phyloP scores from a whole-genome alignment of 2,888 invertebrate genomes.

The Unio pictorum region DNA sequence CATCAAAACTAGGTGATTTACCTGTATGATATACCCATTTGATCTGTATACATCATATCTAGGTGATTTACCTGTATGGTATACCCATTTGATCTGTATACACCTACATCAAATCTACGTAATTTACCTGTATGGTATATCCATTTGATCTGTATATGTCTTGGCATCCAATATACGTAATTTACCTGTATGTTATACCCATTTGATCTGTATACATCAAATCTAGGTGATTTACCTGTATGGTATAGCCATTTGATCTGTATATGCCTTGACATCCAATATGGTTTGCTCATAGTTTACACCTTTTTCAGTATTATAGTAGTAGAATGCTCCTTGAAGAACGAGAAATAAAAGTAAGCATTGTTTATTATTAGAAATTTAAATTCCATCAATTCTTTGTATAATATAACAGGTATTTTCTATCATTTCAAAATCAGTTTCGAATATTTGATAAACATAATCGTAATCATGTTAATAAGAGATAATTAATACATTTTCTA shows the following conservation, averaged over 20 bases:
- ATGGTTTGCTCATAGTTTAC: constrained; percentile 57
- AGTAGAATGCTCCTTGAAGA: constrained; percentile 61
- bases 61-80: background rate
- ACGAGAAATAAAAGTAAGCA: too few relatives aligned
- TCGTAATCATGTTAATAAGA: too few relatives aligned
- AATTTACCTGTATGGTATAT: constrained; percentile 55
- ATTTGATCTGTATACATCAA: background rate
- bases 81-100: background rate
- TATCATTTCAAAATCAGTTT: too few relatives aligned
- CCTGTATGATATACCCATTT: background rate
- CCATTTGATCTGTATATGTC: constrained; percentile 14
- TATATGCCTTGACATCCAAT: constrained; percentile 46
- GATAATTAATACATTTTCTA: too few relatives aligned
- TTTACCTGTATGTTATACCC: background rate
- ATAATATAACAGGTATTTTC: too few relatives aligned
- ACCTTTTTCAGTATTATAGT: constrained; percentile 53
- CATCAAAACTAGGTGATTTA: background rate
- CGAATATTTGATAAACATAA: too few relatives aligned
- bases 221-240: constrained; percentile 45
- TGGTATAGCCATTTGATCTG: constrained; percentile 39
- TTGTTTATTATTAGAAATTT: too few relatives aligned
- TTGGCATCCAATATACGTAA: constrained; percentile 35
- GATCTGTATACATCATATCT: background rate
- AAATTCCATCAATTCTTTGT: too few relatives aligned
- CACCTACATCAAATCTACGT: background rate